These are phyloP conservation scores for Oreochromis aureus DNA, from an alignment of 2,113 vertebrate species.

Conservation along the genomic window DNA sequence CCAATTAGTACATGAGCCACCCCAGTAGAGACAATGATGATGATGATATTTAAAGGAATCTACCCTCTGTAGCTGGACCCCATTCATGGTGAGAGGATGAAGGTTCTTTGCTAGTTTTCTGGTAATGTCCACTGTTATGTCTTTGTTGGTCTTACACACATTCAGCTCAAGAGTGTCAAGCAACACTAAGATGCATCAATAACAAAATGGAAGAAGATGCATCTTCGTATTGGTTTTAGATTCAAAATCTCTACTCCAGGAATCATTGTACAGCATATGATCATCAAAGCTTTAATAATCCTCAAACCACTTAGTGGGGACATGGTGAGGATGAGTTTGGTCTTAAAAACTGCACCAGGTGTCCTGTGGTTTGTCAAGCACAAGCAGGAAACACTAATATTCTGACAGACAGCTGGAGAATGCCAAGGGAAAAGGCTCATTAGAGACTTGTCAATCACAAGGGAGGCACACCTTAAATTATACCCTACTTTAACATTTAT, in stretches of 20 bases:
- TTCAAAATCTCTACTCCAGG: background rate
- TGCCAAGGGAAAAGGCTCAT: background rate
- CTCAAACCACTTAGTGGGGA: background rate
- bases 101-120: background rate
- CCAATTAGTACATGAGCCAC: no score
- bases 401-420: background rate
- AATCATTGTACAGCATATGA: background rate
- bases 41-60: background rate
- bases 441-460: background rate
- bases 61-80: rapidly evolving
- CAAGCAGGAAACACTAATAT: background rate
- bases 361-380: background rate
- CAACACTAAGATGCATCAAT: background rate
- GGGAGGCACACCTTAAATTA: background rate
- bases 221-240: background rate
- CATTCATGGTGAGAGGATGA: background rate
- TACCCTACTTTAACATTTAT: background rate
- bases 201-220: background rate
- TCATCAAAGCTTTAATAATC: background rate
- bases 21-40: no score
- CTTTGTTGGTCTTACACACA: background rate
- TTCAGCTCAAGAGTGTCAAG: background rate
- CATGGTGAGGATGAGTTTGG: background rate
- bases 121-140: background rate
- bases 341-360: background rate